Evolutionary conservation across 2,113 vertebrate genomes (phyloP).

Genomic region (Aepyceros melampus): DNA sequence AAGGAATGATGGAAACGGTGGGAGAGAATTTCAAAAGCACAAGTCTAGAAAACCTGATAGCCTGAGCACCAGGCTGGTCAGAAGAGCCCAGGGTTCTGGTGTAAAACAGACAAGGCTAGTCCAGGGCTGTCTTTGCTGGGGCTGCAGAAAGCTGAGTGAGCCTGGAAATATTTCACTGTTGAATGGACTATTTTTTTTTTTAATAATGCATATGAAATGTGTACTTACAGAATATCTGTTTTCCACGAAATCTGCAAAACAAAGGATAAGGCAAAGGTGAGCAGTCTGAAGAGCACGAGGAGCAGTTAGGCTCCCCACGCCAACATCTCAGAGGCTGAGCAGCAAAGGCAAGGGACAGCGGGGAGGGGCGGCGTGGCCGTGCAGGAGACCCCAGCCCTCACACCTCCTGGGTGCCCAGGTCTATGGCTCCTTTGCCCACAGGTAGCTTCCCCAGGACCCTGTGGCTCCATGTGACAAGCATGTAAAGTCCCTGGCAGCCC

Average conservation of each 20-base stretch:
- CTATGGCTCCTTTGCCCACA: background rate
- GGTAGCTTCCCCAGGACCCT: background rate
- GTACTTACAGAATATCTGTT: slow-evolving; percentile 82
- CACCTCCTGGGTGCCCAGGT: background rate
- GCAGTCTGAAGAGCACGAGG: background rate
- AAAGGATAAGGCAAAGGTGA: slow-evolving; percentile 56
- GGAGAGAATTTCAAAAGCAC: background rate
- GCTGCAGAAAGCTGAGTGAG: background rate
- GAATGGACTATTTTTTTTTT: background rate
- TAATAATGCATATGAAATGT: background rate
- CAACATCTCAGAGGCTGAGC: background rate
- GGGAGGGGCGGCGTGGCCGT: background rate
- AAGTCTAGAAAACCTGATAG: background rate
- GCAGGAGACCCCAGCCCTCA: background rate
- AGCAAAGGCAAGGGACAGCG: no score
- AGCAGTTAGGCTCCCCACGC: background rate
- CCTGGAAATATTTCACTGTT: background rate
- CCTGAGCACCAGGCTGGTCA: background rate
- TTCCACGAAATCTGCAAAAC: slow-evolving; percentile 80
- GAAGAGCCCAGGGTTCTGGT: background rate
- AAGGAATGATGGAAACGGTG: background rate
- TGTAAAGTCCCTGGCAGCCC: background rate
- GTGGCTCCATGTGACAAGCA: background rate
- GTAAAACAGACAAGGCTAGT: background rate
- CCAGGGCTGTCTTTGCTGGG: no score